Evolutionary conservation across 2,113 vertebrate genomes (phyloP).

Genomic region (Butastur rufipennis): DNA sequence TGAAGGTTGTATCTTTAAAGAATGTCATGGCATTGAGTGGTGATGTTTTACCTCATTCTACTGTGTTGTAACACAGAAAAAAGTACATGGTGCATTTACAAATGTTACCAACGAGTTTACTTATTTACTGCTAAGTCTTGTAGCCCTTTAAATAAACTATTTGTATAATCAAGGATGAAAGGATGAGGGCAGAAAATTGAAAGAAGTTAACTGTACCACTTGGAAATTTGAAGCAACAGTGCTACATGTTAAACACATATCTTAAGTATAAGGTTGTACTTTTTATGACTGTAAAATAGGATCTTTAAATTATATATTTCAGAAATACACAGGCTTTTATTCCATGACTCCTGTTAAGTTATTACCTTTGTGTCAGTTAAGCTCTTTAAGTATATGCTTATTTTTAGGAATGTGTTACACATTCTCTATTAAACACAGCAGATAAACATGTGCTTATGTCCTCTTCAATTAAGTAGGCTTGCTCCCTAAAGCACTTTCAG

Average conservation of each 20-base stretch:
- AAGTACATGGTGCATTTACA: not conserved
- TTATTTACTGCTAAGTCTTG: not conserved
- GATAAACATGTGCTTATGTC: not conserved
- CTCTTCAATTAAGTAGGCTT: conserved; percentile 27
- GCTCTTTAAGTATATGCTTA: conserved; percentile 13
- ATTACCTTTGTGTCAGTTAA: not conserved
- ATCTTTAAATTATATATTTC: conserved; percentile 2
- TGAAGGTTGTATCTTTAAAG: not conserved
- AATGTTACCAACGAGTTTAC: not conserved
- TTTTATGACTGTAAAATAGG: not conserved
- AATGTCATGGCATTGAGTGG: not conserved
- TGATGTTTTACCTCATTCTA: not conserved
- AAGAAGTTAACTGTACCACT: not conserved
- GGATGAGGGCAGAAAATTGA: not conserved
- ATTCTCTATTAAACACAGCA: conserved; percentile 17
- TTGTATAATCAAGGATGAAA: not conserved
- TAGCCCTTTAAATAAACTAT: not conserved
- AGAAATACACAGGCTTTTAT: conserved; percentile 16
- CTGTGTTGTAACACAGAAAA: not conserved
- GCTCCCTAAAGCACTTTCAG: conserved; percentile 41
- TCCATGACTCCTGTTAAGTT: not conserved
- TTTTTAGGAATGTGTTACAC: conserved; percentile 8
- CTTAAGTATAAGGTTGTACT: conserved; percentile 25
- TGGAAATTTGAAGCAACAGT: not conserved
- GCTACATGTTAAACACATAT: not conserved